These are phyloP conservation scores for Actinernus sp. DNA, from an alignment of 92 coral and sea anemone species.

Conservation along the genomic window DNA sequence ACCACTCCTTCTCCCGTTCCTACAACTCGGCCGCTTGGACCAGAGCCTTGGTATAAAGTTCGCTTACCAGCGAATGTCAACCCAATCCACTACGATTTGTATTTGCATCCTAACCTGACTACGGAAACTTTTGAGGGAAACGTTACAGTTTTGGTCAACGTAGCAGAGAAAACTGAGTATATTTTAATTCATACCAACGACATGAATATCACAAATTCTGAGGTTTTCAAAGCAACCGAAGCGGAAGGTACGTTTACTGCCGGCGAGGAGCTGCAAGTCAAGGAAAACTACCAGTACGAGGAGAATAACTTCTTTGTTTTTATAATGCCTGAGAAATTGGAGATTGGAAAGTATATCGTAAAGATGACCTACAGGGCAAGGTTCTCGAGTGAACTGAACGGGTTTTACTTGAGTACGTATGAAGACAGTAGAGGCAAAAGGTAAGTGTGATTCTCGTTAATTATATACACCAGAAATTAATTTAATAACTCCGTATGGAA, in stretches of 20 bases:
- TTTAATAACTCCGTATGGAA: too few relatives aligned
- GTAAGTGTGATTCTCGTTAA: too few relatives aligned
- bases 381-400: slow-evolving; percentile 76
- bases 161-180: slow-evolving; percentile 49
- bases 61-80: slow-evolving; percentile 70
- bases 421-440: slow-evolving; percentile 48
- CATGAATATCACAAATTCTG: slow-evolving; percentile 60
- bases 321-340: slow-evolving; percentile 41
- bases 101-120: slow-evolving; percentile 63
- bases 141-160: slow-evolving; percentile 44
- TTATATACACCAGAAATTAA: too few relatives aligned
- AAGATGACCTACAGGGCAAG: slow-evolving; percentile 60
- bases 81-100: slow-evolving; percentile 78
- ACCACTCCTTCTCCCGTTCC: slow-evolving; percentile 12
- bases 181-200: slow-evolving; percentile 77
- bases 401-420: slow-evolving; percentile 84
- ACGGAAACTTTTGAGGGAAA: slow-evolving; percentile 66
- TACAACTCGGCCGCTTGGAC: slow-evolving; percentile 46
- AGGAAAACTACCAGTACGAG: slow-evolving; percentile 52
- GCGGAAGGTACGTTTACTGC: slow-evolving; percentile 29
- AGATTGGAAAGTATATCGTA: slow-evolving; percentile 69
- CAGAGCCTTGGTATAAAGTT: slow-evolving; percentile 82
- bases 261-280: slow-evolving; percentile 38
- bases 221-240: slow-evolving; percentile 38
- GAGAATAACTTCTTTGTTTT: slow-evolving; percentile 78